A percentile compares a stretch with the other conserved stretches of the same genome.
phyloP scores from a whole-genome alignment of 2,113 vertebrate genomes.

The Lophochroa leadbeateri region DNA sequence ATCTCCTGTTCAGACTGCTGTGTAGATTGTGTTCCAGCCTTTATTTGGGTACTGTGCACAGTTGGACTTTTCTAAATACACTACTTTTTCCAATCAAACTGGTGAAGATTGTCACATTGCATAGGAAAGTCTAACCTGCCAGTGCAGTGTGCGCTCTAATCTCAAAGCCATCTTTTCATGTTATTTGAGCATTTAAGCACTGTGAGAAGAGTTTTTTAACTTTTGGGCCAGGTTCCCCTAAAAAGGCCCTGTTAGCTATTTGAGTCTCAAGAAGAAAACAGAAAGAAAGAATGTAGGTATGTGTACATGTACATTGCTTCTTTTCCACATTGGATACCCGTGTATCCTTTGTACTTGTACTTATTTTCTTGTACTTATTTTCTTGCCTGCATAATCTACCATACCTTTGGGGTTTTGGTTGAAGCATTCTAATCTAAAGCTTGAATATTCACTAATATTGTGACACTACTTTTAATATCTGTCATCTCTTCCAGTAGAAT shows the following conservation, averaged over 20 bases:
- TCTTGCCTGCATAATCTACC: background rate
- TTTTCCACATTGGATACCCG: background rate
- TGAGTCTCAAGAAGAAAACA: background rate
- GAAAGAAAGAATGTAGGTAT: background rate
- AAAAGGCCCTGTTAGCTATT: background rate
- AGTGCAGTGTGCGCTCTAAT: background rate
- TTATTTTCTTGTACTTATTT: background rate
- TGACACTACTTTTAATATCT: background rate
- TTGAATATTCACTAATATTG: background rate
- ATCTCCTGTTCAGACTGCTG: background rate
- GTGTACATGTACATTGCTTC: accelerated
- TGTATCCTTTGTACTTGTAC: background rate
- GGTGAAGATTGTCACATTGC: background rate
- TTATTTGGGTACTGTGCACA: background rate
- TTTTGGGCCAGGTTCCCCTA: background rate
- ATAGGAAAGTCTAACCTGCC: background rate
- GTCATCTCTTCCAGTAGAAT: background rate
- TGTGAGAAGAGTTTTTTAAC: background rate
- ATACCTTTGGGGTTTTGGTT: background rate
- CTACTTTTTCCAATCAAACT: background rate
- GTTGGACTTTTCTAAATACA: background rate
- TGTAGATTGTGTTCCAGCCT: background rate
- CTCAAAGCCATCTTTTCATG: background rate
- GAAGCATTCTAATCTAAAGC: background rate
- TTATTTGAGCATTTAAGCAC: background rate